A percentile compares a stretch with the other conserved stretches of the same genome.
These are phyloP conservation scores for Tinea pellionella DNA, from an alignment of 2,888 invertebrate genomes.

Conservation along the genomic window DNA sequence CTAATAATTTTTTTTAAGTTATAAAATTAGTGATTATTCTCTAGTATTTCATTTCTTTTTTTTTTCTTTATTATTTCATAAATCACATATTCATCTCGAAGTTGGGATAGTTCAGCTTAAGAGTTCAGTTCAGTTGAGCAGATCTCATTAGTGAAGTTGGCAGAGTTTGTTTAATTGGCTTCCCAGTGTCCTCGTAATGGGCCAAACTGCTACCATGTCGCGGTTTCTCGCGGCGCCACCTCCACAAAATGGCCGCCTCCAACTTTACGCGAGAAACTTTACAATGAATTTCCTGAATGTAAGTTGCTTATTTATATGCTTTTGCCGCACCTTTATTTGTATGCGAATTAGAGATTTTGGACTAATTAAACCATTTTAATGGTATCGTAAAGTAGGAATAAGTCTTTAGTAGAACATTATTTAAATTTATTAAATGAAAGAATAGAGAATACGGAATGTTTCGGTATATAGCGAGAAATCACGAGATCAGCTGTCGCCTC, in stretches of 20 bases:
- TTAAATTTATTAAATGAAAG: too few species aligned
- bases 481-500: too few species aligned
- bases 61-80: too few species aligned
- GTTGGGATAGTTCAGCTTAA: neutral
- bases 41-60: too few species aligned
- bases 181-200: slow-evolving; percentile 26
- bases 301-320: neutral
- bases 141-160: slow-evolving; percentile 35
- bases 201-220: slow-evolving; percentile 14
- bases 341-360: neutral
- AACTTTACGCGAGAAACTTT: slow-evolving; percentile 2
- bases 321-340: neutral
- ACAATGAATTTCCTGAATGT: neutral
- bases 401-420: too few species aligned
- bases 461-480: too few species aligned
- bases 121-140: slow-evolving; percentile 17
- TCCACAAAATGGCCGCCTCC: neutral
- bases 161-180: slow-evolving; percentile 36
- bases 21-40: too few species aligned
- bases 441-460: too few species aligned
- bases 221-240: slow-evolving; percentile 2
- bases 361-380: neutral
- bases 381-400: neutral
- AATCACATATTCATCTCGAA: neutral
- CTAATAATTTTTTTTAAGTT: too few species aligned